These are phyloP conservation scores for Oligia strigilis DNA, from an alignment of 2,888 invertebrate genomes.

Conservation along the genomic window DNA sequence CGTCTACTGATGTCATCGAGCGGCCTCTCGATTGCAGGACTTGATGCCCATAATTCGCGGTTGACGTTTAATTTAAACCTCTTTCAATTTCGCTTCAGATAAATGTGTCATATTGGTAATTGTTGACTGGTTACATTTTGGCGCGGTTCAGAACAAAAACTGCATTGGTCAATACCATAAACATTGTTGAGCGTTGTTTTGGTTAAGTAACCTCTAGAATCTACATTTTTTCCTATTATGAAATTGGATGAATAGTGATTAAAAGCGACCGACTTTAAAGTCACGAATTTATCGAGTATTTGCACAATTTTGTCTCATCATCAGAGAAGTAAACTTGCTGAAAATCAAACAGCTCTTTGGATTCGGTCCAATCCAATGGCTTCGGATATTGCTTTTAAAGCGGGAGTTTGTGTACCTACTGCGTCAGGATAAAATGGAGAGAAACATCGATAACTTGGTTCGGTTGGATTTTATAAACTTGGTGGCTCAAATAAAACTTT, in stretches of 20 bases:
- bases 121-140: slow-evolving; percentile 1
- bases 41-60: slow-evolving; percentile 63
- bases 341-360: slow-evolving; percentile 39
- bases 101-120: slow-evolving; percentile 11
- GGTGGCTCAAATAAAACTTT: neutral
- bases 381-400: slow-evolving; percentile 46
- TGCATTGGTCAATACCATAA: neutral
- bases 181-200: neutral
- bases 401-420: slow-evolving; percentile 21
- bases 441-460: slow-evolving; percentile 5
- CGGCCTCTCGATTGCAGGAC: slow-evolving; percentile 69
- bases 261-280: slow-evolving; percentile 6
- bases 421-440: slow-evolving; percentile 9
- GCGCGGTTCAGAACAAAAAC: neutral
- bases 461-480: neutral
- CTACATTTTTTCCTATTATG: slow-evolving; percentile 8
- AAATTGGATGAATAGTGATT: slow-evolving; percentile 2
- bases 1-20: slow-evolving; percentile 87
- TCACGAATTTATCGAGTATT: slow-evolving; percentile 1
- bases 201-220: neutral
- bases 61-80: slow-evolving; percentile 48
- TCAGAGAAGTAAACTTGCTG: slow-evolving; percentile 14
- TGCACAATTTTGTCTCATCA: slow-evolving; percentile 21
- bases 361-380: slow-evolving; percentile 43
- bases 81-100: slow-evolving; percentile 37